Evolutionary conservation across 1,140 invertebrate genomes (phyloP).

Genomic region (Samia ricini): DNA sequence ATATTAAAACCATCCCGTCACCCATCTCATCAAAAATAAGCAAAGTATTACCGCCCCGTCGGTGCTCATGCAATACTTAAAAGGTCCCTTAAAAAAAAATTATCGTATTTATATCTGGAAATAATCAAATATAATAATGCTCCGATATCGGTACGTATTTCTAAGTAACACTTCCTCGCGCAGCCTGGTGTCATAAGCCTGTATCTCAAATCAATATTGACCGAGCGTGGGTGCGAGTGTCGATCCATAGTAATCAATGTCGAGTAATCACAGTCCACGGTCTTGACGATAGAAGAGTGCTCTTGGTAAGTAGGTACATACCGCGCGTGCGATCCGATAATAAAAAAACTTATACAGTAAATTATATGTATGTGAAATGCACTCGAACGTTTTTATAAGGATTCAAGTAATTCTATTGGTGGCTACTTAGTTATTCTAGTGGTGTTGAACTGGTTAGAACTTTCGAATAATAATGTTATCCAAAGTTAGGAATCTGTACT

Average conservation of each 20-base stretch:
- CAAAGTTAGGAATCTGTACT: no score
- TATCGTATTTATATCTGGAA: background rate
- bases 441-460: background rate
- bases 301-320: constrained; percentile 40
- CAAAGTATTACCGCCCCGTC: no score
- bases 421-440: background rate
- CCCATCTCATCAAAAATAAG: no score
- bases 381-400: constrained; percentile 4
- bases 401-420: background rate
- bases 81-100: constrained; percentile 31
- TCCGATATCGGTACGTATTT: constrained; percentile 56
- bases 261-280: constrained; percentile 32
- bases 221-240: constrained; percentile 60
- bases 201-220: constrained; percentile 69
- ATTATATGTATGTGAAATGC: background rate
- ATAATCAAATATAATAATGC: constrained; percentile 44
- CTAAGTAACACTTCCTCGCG: constrained; percentile 57
- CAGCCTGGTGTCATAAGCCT: constrained; percentile 19
- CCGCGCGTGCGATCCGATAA: constrained; percentile 24
- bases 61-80: no score
- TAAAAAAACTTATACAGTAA: background rate
- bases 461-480: background rate
- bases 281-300: constrained; percentile 22
- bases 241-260: constrained; percentile 61
- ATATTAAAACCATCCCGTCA: no score